A percentile compares a stretch with the other conserved stretches of the same genome.
Evolutionary conservation across 2,113 vertebrate species (phyloP).

Genomic region (Nothobranchius furzeri): DNA sequence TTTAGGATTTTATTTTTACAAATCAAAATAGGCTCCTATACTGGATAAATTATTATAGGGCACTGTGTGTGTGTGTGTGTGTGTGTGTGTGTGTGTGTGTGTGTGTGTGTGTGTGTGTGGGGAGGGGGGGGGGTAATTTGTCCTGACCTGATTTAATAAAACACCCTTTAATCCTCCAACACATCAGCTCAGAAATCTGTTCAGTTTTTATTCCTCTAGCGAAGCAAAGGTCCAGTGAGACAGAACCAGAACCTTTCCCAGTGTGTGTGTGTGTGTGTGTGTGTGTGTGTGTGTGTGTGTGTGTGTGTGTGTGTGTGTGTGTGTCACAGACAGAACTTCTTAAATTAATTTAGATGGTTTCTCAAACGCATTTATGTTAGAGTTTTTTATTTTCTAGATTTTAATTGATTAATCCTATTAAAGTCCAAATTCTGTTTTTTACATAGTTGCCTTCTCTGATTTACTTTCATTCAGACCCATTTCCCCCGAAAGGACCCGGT

Average conservation of each 20-base stretch:
- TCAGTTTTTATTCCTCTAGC: no score
- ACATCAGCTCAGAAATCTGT: not conserved
- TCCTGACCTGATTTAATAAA: conserved; percentile 47
- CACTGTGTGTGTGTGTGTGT: not conserved
- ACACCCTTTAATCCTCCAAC: conserved; percentile 43
- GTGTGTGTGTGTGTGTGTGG: not conserved
- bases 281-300: not conserved
- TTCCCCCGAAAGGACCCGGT: not conserved
- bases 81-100: not conserved
- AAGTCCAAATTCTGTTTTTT: no score
- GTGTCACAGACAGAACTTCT: not conserved
- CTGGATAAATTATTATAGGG: not conserved
- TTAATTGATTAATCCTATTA: no score
- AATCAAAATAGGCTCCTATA: not conserved
- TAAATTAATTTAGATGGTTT: no score
- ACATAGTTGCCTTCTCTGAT: no score
- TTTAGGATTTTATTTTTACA: no score
- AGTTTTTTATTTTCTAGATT: no score
- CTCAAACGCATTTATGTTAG: no score
- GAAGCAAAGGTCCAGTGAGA: no score
- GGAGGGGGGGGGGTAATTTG: not conserved
- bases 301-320: not conserved
- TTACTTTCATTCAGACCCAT: no score
- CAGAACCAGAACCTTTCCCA: not conserved
- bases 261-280: no score